These are phyloP conservation scores for Stomatorhinus walkeri DNA, from an alignment of 2,797 vertebrate genomes.

Conservation along the genomic window DNA sequence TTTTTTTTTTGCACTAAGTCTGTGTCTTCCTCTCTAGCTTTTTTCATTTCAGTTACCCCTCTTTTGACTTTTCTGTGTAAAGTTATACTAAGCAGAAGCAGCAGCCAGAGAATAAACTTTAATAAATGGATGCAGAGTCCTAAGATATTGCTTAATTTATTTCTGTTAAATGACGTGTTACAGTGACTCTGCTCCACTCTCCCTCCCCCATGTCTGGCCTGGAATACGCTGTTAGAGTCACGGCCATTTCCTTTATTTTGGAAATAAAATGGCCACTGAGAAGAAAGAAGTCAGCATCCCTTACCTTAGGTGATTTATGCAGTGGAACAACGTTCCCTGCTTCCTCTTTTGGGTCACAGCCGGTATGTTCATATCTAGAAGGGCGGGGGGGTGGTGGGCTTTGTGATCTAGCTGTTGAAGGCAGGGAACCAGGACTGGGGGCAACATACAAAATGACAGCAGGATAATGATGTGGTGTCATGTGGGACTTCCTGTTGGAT, in stretches of 20 bases:
- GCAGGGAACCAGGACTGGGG: neutral
- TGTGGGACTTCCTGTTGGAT: neutral
- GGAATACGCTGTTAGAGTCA: neutral
- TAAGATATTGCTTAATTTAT: neutral
- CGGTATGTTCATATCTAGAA: neutral
- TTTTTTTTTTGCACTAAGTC: neutral
- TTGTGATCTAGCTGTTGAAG: neutral
- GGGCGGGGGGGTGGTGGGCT: neutral
- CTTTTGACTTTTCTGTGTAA: neutral
- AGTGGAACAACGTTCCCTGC: neutral
- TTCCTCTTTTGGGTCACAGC: neutral
- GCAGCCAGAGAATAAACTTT: neutral
- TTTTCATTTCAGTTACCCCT: slow-evolving; percentile 8
- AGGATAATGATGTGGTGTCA: neutral
- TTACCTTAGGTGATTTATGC: neutral
- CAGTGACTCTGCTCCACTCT: neutral
- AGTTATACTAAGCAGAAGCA: neutral
- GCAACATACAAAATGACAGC: neutral
- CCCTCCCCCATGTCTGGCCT: neutral
- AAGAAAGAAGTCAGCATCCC: neutral
- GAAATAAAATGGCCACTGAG: neutral
- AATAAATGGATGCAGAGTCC: neutral
- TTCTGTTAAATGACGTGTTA: neutral
- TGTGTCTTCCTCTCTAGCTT: neutral
- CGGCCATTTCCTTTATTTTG: neutral